Evolutionary conservation across 2,888 invertebrate genomes (phyloP).

Genomic region (Aricia artaxerxes): DNA sequence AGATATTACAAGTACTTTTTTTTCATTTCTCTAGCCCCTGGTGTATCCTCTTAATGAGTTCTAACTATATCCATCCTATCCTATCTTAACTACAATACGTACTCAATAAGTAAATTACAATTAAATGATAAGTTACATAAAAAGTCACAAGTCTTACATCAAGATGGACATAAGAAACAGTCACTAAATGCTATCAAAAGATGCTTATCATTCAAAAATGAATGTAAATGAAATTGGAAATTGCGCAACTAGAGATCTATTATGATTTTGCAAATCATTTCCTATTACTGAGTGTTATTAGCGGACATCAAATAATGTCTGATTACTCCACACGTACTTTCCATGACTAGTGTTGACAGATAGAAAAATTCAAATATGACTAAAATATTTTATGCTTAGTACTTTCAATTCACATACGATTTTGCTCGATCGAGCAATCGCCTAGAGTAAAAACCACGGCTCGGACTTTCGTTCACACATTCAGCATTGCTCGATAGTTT

Average conservation of each 20-base stretch:
- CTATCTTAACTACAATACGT: background rate
- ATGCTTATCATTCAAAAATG: constrained; percentile 19
- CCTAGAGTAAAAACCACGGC: too few species aligned
- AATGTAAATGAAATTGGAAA: constrained; percentile 19
- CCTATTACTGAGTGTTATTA: background rate
- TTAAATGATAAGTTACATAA: background rate
- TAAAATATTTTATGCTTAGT: too few species aligned
- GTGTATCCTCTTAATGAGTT: too few species aligned
- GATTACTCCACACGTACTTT: constrained; percentile 13
- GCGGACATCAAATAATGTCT: background rate
- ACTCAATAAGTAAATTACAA: background rate
- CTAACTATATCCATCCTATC: too few species aligned
- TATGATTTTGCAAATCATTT: constrained; percentile 29
- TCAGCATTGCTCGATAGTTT: too few species aligned
- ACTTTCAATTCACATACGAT: too few species aligned
- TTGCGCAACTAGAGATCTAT: constrained; percentile 8
- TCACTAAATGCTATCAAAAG: background rate
- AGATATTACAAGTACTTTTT: too few species aligned
- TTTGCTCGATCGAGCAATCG: too few species aligned
- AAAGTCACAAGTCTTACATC: background rate
- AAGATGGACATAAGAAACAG: constrained; percentile 17
- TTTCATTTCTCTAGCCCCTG: too few species aligned
- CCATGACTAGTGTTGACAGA: background rate
- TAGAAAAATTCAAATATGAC: background rate
- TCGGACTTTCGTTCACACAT: too few species aligned